A percentile compares a stretch with the other conserved stretches of the same genome.
phyloP scores from a whole-genome alignment of 1,140 invertebrate species.

The Magallana ariakensis region DNA sequence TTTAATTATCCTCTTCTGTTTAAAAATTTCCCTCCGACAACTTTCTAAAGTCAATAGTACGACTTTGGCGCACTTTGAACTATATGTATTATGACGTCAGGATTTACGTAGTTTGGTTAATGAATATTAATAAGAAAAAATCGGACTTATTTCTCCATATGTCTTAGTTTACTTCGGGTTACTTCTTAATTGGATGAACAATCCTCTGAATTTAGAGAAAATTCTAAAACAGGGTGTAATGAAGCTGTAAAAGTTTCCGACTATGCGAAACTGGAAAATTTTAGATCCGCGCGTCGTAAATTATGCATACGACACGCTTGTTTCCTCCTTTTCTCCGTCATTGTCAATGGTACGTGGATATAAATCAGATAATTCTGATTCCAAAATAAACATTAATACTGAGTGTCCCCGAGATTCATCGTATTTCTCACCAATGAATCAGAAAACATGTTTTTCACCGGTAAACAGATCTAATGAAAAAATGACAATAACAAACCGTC shows the following conservation, averaged over 20 bases:
- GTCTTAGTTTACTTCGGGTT: neutral
- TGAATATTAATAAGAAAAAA: too few relatives aligned
- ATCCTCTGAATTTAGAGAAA: neutral
- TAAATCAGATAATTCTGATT: constrained; percentile 10
- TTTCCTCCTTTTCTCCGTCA: neutral
- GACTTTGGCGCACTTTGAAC: too few relatives aligned
- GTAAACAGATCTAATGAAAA: too few relatives aligned
- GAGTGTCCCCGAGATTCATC: neutral
- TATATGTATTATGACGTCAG: too few relatives aligned
- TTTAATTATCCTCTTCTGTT: too few relatives aligned
- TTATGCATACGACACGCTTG: constrained; percentile 15
- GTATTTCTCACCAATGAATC: neutral
- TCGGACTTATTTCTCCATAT: too few relatives aligned
- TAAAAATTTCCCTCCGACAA: too few relatives aligned
- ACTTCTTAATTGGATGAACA: neutral
- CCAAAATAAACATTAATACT: neutral
- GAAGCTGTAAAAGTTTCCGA: neutral
- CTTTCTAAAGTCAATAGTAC: too few relatives aligned
- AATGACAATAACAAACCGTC: too few relatives aligned
- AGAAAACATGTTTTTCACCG: too few relatives aligned
- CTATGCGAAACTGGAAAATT: too few relatives aligned
- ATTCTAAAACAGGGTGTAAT: neutral
- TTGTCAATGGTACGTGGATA: constrained; percentile 12
- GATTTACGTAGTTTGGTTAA: too few relatives aligned
- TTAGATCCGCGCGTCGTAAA: neutral